Percentiles rank a stretch among this genome's conserved stretches.
Conservation (phyloP, 2,888 invertebrate genomes). For the Parnassius mnemosyne region DNA sequence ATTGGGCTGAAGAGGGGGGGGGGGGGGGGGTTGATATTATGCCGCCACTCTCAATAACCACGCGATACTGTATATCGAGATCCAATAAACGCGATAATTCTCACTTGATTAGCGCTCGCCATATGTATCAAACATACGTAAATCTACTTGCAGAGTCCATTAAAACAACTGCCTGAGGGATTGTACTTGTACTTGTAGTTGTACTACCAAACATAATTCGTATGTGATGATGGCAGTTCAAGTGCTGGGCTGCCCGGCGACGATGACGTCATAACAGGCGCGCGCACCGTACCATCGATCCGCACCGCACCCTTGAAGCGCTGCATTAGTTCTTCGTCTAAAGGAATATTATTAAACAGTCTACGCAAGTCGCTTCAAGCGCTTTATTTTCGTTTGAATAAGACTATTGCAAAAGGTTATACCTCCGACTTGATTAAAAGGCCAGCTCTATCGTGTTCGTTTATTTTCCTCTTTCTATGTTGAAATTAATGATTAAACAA, state of each 20-base stretch:
- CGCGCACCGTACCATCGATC: constrained; percentile 74
- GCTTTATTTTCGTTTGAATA: constrained; percentile 37
- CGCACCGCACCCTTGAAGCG: constrained; percentile 50
- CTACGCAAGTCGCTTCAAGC: constrained; percentile 43
- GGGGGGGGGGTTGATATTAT: no score
- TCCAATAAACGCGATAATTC: no score
- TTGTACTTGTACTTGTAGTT: constrained; percentile 33
- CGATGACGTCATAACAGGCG: constrained; percentile 72
- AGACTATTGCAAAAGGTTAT: constrained; percentile 43
- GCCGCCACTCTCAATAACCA: no score
- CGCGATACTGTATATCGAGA: no score
- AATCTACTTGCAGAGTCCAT: no score
- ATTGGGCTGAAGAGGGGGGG: no score
- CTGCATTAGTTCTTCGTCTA: constrained; percentile 42
- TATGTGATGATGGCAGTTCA: constrained; percentile 35
- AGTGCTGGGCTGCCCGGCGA: constrained; percentile 55
- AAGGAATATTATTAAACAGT: constrained; percentile 22
- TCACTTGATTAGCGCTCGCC: no score
- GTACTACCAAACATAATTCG: constrained; percentile 34
- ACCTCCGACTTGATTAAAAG: constrained; percentile 30
- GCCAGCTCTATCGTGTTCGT: constrained; percentile 14
- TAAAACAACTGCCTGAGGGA: constrained; percentile 25
- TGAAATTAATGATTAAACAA: not conserved
- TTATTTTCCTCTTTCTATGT: constrained; percentile 3
- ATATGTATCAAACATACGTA: no score